phyloP scores from a whole-genome alignment of 1,140 invertebrate genomes.

The Drosophila serrata region DNA sequence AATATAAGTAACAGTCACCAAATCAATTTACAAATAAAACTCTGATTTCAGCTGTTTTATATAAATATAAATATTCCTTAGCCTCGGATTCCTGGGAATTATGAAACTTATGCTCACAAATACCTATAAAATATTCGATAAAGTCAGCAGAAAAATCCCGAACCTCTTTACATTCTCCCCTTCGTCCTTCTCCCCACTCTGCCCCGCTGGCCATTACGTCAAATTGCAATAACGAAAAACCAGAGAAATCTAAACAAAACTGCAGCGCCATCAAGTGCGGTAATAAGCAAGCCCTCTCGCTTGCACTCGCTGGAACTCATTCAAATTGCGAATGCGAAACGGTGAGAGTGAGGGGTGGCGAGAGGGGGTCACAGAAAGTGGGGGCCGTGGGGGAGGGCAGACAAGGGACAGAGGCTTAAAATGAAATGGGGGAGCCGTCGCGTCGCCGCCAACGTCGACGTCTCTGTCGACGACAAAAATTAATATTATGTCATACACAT shows the following conservation, averaged over 20 bases:
- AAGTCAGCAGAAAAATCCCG: constrained; percentile 20
- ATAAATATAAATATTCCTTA: constrained; percentile 13
- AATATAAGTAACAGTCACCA: not conserved
- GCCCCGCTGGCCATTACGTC: constrained; percentile 63
- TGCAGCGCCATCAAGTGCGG: constrained; percentile 73
- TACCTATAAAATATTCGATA: constrained; percentile 5
- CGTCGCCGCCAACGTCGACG: constrained; percentile 40
- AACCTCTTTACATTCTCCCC: not conserved
- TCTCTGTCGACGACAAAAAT: constrained; percentile 51
- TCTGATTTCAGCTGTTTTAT: not conserved
- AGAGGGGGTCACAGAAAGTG: not conserved
- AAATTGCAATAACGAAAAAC: constrained; percentile 66
- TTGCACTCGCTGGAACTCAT: constrained; percentile 34
- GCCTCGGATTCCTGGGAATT: not conserved
- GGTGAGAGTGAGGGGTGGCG: not conserved
- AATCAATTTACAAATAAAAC: not conserved
- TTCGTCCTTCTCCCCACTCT: not conserved
- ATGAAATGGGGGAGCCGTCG: constrained; percentile 53
- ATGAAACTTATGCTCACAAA: constrained; percentile 2
- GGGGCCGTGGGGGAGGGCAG: not conserved
- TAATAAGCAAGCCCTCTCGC: constrained; percentile 68
- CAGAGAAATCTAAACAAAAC: constrained; percentile 51
- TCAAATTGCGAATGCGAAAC: constrained; percentile 36
- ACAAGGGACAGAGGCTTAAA: constrained; percentile 29
- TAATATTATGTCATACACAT: constrained; percentile 76